phyloP scores from a whole-genome alignment of 2,113 vertebrate genomes.

The Sciurus niger region DNA sequence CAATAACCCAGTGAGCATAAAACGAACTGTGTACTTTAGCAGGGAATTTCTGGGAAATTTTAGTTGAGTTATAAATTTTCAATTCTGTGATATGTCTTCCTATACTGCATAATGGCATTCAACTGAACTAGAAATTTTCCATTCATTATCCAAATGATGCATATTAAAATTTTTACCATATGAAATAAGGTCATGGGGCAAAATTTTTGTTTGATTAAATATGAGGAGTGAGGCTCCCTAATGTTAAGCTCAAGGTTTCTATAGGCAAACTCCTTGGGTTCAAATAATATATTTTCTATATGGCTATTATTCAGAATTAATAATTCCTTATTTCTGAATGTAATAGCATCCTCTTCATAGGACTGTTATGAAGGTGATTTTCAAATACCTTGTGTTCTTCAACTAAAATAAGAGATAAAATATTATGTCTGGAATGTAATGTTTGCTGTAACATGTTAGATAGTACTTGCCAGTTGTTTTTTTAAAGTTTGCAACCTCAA shows the following conservation, averaged over 20 bases:
- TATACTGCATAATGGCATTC: background rate
- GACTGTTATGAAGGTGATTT: background rate
- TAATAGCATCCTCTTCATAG: background rate
- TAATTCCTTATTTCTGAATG: background rate
- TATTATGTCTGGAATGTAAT: background rate
- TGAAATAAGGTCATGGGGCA: background rate
- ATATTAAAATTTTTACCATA: background rate
- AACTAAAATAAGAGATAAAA: background rate
- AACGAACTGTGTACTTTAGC: background rate
- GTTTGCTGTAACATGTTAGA: background rate
- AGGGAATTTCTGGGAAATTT: background rate
- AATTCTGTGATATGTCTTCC: background rate
- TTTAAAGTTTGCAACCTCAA: background rate
- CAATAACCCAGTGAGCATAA: background rate
- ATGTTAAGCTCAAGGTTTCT: background rate
- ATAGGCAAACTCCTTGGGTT: background rate
- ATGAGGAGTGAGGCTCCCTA: background rate
- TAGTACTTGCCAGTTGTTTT: background rate
- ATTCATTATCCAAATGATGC: background rate
- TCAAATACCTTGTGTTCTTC: too few species aligned
- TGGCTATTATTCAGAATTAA: conserved; percentile 5
- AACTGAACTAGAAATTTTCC: background rate
- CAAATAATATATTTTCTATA: background rate
- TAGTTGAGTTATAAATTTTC: background rate
- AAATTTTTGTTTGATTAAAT: background rate